A percentile compares a stretch with the other conserved stretches of the same genome.
Evolutionary conservation across 2,113 vertebrate species (phyloP).

Genomic region (Antechinus stuartii): DNA sequence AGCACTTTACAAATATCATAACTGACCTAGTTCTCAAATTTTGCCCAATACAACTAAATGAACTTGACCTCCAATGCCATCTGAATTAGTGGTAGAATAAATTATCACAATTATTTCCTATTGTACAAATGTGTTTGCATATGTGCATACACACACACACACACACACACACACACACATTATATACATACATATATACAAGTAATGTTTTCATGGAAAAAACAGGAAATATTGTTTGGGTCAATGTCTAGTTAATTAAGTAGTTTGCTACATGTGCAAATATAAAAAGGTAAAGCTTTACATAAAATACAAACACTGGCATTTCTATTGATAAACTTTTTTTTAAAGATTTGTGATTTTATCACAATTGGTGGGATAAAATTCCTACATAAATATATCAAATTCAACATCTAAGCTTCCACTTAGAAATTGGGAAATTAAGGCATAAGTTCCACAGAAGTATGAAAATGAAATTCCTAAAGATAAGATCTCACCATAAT

Average conservation of each 20-base stretch:
- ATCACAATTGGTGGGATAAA: conserved; percentile 13
- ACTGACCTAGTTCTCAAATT: background rate
- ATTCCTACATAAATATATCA: background rate
- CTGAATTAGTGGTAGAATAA: background rate
- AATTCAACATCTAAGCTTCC: background rate
- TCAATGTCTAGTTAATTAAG: background rate
- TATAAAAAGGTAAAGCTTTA: background rate
- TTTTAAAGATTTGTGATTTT: background rate
- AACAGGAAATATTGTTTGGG: background rate
- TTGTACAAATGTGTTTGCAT: background rate
- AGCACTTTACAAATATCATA: background rate
- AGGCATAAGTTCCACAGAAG: background rate
- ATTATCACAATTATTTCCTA: background rate
- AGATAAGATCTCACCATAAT: background rate
- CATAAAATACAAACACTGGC: background rate
- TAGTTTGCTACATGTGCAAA: background rate
- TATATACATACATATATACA: background rate
- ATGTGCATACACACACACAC: too few relatives aligned
- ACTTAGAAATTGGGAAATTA: conserved; percentile 6
- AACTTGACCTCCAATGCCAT: background rate
- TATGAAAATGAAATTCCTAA: background rate
- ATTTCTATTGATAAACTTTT: background rate
- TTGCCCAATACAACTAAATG: background rate
- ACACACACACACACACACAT: too few relatives aligned
- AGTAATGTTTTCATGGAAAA: background rate